Evolutionary conservation across 2,113 vertebrate species (phyloP), one percentile per base, ranked within the genome.

Genomic region (Salvelinus fontinalis): DNA sequence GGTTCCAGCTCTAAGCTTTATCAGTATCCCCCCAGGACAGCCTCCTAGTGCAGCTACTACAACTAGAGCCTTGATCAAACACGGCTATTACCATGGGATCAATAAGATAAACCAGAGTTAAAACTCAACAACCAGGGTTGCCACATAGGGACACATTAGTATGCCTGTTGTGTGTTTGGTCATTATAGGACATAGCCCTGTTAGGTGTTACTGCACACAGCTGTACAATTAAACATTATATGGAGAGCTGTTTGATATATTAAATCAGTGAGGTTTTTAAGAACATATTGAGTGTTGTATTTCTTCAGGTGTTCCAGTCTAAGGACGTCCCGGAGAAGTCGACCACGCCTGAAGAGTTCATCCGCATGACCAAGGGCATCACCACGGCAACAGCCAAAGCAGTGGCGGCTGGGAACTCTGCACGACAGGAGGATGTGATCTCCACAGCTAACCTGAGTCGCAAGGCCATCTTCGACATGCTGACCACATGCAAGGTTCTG

Each of bases 341-440:
- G 2, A 95, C 96, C 54, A 95, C 97, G 51, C 97, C 98, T 8
- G 97, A 99, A 84, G 98, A 99, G 85, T 98, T 98, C 5, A 99
- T 99, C 76, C 95, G 97, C 77, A 99, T 99, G 97, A 99, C 97
- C 2, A 99, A 99, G 90, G 97, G 98, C 72, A 99, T 99, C 94
- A 99, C 98, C 86, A 96, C 95, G 89, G 98, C 98, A 81, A 99
- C 98, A 0, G 97, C 97, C 88, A 99, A 99, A 94, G 97, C 98
- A 0, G 98, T 99, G 75, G 97, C 97, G 62, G 97, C 97, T 0
- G 98, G 98, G 54, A 99, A 99, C 92, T 99, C 98, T 0, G 97
- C 94, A 73, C 93, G 96, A 29, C 98, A 99, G 87, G 98, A 99
- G 65, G 97, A 99, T 14, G 95, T 99, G 89, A 98, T 99, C 67